Percentiles rank a stretch among this genome's conserved stretches.
phyloP scores from a whole-genome alignment of 2,113 vertebrate genomes.

The Larimichthys crocea region DNA sequence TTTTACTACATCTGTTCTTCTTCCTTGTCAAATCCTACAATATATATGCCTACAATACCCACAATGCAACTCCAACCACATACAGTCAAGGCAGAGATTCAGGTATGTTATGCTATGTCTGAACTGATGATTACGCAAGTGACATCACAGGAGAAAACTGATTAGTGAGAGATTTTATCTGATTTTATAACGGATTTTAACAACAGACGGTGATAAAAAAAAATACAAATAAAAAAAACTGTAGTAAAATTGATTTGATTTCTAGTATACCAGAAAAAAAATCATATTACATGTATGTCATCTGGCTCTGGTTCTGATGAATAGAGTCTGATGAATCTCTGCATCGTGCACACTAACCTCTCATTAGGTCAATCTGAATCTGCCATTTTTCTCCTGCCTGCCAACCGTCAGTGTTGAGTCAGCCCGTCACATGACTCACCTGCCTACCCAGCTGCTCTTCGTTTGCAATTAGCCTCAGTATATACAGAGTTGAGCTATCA shows the following conservation, averaged over 20 bases:
- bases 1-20: no score
- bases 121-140: neutral
- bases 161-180: neutral
- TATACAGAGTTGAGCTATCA: constrained; percentile 10
- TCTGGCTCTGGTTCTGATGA: neutral
- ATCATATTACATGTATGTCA: neutral
- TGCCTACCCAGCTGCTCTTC: constrained; percentile 5
- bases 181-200: neutral
- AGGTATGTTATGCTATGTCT: neutral
- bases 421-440: constrained; percentile 19
- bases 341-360: constrained; percentile 8
- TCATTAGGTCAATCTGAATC: neutral
- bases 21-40: neutral
- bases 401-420: constrained; percentile 1
- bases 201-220: neutral
- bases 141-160: neutral
- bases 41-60: no score
- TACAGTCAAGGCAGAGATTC: neutral
- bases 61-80: neutral
- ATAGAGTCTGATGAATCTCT: neutral
- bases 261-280: no score
- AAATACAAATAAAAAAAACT: no score
- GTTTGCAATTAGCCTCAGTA: neutral
- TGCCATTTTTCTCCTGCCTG: constrained; percentile 1
- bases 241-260: neutral